phyloP scores from a whole-genome alignment of 2,113 vertebrate genomes.

The Choloepus hoffmanni region DNA sequence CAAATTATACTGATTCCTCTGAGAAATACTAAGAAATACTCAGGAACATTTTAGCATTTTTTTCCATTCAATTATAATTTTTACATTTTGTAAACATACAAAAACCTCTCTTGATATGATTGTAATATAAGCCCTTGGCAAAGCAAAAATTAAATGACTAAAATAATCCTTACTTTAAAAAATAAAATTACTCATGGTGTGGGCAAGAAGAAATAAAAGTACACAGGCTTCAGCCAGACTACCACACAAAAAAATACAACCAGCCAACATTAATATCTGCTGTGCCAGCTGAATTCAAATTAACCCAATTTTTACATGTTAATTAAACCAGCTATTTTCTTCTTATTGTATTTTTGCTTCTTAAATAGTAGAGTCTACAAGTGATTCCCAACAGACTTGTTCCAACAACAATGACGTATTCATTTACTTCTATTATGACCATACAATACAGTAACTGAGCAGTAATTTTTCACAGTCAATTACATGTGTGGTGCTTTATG shows the following conservation, averaged over 20 bases:
- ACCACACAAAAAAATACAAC: conserved; percentile 74
- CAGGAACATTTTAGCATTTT: conserved; percentile 52
- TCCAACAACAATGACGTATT: conserved; percentile 94
- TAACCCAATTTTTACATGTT: conserved; percentile 92
- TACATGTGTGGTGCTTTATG: conserved; percentile 94
- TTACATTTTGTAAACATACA: conserved; percentile 8
- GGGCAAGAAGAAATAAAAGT: conserved; percentile 79
- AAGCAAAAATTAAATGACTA: conserved; percentile 74
- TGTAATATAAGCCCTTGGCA: conserved; percentile 48
- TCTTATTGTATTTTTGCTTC: conserved; percentile 94
- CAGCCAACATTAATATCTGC: conserved; percentile 87
- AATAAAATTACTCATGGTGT: conserved; percentile 80
- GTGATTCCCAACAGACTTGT: conserved; percentile 97
- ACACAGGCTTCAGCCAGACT: conserved; percentile 80
- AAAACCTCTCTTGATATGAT: conserved; percentile 25
- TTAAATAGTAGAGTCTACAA: conserved; percentile 93
- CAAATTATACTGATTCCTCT: conserved; percentile 31
- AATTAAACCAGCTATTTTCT: conserved; percentile 94
- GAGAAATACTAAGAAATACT: conserved; percentile 38
- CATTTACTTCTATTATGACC: conserved; percentile 98
- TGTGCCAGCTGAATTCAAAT: conserved; percentile 91
- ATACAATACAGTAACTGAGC: conserved; percentile 98
- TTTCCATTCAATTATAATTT: conserved; percentile 48
- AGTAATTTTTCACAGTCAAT: conserved; percentile 97
- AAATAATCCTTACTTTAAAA: conserved; percentile 79